Base-by-base conservation (phyloP, 2,797 vertebrate species). In the Ctenopoma multispine region DNA sequence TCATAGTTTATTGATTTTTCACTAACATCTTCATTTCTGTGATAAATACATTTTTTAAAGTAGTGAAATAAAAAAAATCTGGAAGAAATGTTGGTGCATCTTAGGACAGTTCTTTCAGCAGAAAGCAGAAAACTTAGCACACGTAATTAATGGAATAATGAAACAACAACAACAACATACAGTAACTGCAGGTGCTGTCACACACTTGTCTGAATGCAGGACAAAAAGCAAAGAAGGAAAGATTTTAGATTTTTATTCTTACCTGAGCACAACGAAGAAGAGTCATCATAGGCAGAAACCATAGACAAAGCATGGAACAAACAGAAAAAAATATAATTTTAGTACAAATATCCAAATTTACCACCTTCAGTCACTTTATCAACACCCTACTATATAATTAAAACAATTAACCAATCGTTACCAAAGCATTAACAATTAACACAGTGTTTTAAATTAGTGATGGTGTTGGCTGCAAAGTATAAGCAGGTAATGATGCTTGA, bases 401-500 rank as follows among this genome's bases (percentile, higher is more conserved):
- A 83, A 75, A 76, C 81, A 78, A 90, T 88, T 85, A 88, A 79
- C 27, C 38, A 69, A 59, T 83, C 76, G 69, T 86, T 84, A 87
- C 9, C 27, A 50, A 36, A 63, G 63, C 82, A 77, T 83, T 82
- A 85, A 70, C 80, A 89, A 88, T 89, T 76, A 85, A 80, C 69
- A 29, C 65, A 66, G 62, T 0, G 0, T 84, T 86, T 85, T 91
- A 87, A 93, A 89, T 91, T 80, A 70, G 90, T 66, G 61, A 77
- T 84, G 80, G 72, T 63, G 88, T 87, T 89, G 83, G 89, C 79
- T 76, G 79, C 20, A 74, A 74, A 85, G 86, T 87, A 87, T 72
- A 86, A 72, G 74, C 78, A 89, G 88, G 86, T 89, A 90, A 89
- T 88, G 90, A 89, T 78, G 92, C 93, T 83, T 87, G 87, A 79